Evolutionary conservation across 2,113 vertebrate species (phyloP), one percentile per base, ranked within the genome.

Genomic region (Perca schrenkii): DNA sequence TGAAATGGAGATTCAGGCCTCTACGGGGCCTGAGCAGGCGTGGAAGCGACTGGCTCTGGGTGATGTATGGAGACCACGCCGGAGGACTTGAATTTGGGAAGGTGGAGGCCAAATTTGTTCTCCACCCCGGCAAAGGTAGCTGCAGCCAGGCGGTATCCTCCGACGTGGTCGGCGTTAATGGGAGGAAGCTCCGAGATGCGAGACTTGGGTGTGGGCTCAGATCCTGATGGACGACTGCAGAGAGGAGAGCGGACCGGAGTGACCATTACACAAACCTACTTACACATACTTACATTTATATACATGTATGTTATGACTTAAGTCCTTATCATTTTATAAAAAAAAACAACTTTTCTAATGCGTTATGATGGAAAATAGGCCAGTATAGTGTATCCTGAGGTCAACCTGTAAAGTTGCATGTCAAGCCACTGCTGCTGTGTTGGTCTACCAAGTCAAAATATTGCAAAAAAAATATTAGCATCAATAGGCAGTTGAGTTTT

Each of bases 101-200:
- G 97, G 88, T 98, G 98, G 7, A 99, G 98, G 66, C 98, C 98
- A 72, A 99, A 99, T 90, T 99, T 99, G 94, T 98, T 99, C 94
- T 99, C 98, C 89, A 99, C 97, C 21, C 98, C 98, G 12, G 98
- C 98, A 66, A 99, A 99, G 0, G 98, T 99, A 79, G 98, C 98
- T 1, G 98, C 97, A 4, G 98, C 98, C 62, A 99, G 96, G 88
- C 97, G 96, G 92, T 98, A 99, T 86, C 98, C 98, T 46, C 98
- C 98, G 2, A 98, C 95, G 79, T 99, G 98, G 74, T 98, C 96
- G 0, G 96, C 94, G 49, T 96, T 97, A 65, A 94, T 96, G 8
- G 98, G 97, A 86, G 98, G 98, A 81, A 99, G 98, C 92, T 98
- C 97, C 8, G 97, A 95, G 89, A 99, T 99, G 40, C 97, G 96